Conservation (phyloP, 2,797 vertebrate genomes). For the Sciurus vulgaris region DNA sequence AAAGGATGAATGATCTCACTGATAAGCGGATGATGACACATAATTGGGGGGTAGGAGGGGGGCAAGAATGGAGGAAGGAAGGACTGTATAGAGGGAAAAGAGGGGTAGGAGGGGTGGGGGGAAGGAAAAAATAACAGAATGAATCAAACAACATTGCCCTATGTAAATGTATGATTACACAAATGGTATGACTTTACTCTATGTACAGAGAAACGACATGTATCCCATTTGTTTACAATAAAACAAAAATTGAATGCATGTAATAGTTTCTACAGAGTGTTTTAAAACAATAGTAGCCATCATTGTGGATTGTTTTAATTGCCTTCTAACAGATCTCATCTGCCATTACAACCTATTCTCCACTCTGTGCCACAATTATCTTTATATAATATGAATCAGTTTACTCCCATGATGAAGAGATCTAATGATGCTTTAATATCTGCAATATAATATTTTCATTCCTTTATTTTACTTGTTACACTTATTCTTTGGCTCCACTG, state of each 20-base stretch:
- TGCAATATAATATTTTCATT: neutral
- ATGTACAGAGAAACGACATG: too few species aligned
- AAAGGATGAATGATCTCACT: too few species aligned
- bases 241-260: neutral
- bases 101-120: too few species aligned
- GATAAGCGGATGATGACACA: too few species aligned
- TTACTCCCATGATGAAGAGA: neutral
- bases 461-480: constrained; percentile 3
- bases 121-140: too few species aligned
- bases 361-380: neutral
- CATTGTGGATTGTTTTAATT: constrained; percentile 33
- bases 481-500: neutral
- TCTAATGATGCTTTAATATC: neutral
- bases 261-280: neutral
- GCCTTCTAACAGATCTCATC: neutral
- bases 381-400: neutral
- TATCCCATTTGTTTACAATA: too few species aligned
- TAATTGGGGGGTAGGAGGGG: too few species aligned
- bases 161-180: too few species aligned
- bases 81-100: too few species aligned
- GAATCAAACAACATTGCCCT: too few species aligned
- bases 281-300: constrained; percentile 23
- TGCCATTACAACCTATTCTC: neutral
- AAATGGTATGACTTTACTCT: too few species aligned
- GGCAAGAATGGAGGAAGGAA: too few species aligned